These are phyloP conservation scores for Apamea sordens DNA, from an alignment of 2,888 invertebrate genomes.

Conservation along the genomic window DNA sequence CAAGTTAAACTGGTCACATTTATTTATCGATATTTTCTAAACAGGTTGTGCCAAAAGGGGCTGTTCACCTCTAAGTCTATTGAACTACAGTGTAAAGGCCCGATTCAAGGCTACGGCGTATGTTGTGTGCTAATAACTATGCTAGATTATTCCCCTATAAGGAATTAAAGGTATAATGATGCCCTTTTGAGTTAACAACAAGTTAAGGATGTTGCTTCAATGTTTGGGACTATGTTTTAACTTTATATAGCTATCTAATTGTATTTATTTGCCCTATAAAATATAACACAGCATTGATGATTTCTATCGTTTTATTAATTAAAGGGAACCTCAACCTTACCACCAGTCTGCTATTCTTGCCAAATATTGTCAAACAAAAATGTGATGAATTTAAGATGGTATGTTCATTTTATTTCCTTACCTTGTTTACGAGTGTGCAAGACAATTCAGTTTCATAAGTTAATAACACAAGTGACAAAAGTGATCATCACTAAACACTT, in stretches of 20 bases:
- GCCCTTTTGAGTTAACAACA: constrained; percentile 27
- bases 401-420: background rate
- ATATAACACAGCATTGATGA: background rate
- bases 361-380: background rate
- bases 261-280: no score
- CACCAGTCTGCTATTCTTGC: no score
- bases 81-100: constrained; percentile 72
- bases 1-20: constrained; percentile 37
- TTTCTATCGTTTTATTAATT: background rate
- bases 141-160: constrained; percentile 54
- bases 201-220: background rate
- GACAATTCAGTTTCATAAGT: background rate
- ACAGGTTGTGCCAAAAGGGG: constrained; percentile 79
- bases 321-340: background rate
- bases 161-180: constrained; percentile 25
- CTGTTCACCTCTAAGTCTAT: constrained; percentile 76
- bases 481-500: background rate
- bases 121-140: constrained; percentile 56
- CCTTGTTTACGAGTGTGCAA: background rate
- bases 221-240: background rate
- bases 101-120: constrained; percentile 72
- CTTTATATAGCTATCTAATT: background rate
- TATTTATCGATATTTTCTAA: constrained; percentile 69
- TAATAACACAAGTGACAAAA: background rate
- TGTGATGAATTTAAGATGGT: background rate